Conservation (phyloP, 2,888 invertebrate genomes). For the Heteromurus nitidus region DNA sequence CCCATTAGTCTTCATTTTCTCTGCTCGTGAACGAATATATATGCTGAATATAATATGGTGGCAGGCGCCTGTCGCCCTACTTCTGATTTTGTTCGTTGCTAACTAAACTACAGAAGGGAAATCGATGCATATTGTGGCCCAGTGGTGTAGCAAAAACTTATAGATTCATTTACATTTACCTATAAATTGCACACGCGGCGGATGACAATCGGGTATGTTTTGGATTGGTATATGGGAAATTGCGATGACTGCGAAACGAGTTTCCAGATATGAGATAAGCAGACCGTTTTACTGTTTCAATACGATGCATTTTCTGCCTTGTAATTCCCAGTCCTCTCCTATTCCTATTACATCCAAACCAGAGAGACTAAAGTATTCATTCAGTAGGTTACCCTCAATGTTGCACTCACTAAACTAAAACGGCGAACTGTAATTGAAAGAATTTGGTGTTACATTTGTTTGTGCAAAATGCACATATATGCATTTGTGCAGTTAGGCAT, state of each 20-base stretch:
- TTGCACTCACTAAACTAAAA: background rate
- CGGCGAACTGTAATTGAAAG: background rate
- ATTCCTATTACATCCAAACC: no score
- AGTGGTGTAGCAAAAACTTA: background rate
- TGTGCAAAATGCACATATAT: background rate
- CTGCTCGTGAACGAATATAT: background rate
- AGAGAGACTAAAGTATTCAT: no score
- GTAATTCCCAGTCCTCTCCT: background rate
- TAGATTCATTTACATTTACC: no score
- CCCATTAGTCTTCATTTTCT: conserved; percentile 10
- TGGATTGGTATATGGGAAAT: background rate
- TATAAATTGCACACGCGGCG: no score
- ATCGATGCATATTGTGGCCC: background rate
- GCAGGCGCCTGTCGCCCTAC: background rate
- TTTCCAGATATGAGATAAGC: background rate
- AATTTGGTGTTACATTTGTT: background rate
- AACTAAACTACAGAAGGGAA: no score
- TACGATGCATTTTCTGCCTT: background rate
- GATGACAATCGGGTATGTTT: background rate
- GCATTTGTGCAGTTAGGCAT: background rate
- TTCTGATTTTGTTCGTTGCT: no score
- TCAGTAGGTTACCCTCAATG: no score
- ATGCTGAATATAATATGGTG: background rate
- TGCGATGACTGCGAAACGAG: background rate
- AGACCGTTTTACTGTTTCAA: background rate